Evolutionary conservation across 2,888 invertebrate species (phyloP).

Genomic region (Melinopterus prodromus): DNA sequence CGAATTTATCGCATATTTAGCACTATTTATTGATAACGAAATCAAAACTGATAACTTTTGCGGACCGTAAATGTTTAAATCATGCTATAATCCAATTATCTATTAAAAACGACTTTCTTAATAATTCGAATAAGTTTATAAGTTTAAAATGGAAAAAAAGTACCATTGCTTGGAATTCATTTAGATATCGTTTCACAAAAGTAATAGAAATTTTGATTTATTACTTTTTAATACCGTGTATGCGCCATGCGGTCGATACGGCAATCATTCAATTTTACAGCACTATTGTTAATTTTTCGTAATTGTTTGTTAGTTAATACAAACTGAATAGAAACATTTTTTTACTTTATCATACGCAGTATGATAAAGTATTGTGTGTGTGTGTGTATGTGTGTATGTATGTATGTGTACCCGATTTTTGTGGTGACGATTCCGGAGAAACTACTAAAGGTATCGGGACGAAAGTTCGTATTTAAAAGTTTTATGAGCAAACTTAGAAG

Average conservation of each 20-base stretch:
- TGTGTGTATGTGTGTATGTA: too few species aligned
- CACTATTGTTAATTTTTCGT: background rate
- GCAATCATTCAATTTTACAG: background rate
- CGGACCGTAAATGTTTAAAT: background rate
- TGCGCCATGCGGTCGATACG: background rate
- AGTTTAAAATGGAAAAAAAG: background rate
- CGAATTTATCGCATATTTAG: background rate
- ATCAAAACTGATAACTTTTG: background rate
- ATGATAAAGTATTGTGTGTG: too few species aligned
- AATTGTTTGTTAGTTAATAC: too few species aligned
- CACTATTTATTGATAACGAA: background rate
- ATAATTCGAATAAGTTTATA: background rate
- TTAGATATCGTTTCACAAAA: background rate
- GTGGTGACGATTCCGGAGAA: too few species aligned
- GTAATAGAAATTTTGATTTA: background rate
- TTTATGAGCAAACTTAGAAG: too few species aligned
- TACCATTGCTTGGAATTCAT: background rate
- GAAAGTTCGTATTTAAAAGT: too few species aligned
- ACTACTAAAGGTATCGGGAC: too few species aligned
- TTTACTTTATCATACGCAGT: too few species aligned
- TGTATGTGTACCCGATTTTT: too few species aligned
- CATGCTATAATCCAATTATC: background rate
- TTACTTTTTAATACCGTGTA: background rate
- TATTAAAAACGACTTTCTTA: background rate
- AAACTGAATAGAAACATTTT: too few species aligned